phyloP scores from a whole-genome alignment of 2,888 invertebrate genomes.

The Mythimna loreyi region DNA sequence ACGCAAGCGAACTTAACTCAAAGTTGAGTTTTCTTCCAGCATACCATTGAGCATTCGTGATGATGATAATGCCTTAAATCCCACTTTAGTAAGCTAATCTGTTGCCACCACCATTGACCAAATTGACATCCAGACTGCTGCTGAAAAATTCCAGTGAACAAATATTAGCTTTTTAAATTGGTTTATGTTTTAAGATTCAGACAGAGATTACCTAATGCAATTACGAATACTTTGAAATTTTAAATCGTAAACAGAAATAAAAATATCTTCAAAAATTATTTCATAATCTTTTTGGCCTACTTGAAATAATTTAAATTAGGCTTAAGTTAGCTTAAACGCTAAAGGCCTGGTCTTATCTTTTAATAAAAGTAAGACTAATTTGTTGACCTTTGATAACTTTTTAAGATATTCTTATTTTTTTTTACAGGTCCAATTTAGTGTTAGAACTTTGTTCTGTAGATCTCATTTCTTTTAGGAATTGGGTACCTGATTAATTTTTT shows the following conservation, averaged over 20 bases:
- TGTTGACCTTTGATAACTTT: not conserved
- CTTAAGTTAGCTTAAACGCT: not conserved
- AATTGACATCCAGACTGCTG: too few species aligned
- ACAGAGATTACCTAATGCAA: not conserved
- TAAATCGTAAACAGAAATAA: constrained; percentile 5
- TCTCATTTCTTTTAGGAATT: not conserved
- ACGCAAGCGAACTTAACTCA: too few species aligned
- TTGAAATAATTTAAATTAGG: constrained; percentile 18
- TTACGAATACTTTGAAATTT: not conserved
- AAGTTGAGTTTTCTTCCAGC: too few species aligned
- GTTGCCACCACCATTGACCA: too few species aligned
- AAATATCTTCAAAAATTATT: constrained; percentile 18
- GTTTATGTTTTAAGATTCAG: not conserved
- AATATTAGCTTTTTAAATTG: not conserved
- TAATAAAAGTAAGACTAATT: not conserved
- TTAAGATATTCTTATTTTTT: constrained; percentile 1
- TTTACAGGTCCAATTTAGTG: not conserved
- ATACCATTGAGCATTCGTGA: too few species aligned
- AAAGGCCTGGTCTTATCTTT: constrained; percentile 6
- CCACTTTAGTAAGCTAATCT: too few species aligned
- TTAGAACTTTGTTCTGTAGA: not conserved
- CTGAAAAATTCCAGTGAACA: not conserved
- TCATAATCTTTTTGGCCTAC: constrained; percentile 21
- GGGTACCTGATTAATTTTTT: too few species aligned
- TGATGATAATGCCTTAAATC: too few species aligned